Base-by-base conservation (phyloP, 2,797 vertebrate genomes). In the Phoebastria nigripes region DNA sequence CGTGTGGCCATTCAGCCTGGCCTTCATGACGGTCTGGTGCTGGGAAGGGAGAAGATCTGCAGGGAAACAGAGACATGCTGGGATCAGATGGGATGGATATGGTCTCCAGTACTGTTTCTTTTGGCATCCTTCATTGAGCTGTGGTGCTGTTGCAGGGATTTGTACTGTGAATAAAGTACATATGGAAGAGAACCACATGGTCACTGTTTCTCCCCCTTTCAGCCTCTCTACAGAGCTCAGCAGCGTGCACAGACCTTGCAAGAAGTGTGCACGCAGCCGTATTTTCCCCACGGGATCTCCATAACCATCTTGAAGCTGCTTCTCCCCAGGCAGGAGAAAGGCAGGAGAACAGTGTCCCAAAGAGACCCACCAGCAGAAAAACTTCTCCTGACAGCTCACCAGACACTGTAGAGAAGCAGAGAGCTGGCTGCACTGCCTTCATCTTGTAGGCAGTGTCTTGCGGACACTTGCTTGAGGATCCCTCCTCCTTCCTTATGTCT, bases 1-100 rank as follows among this genome's bases (percentile, higher is more conserved):
- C 0, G 0, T 19, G 52, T 14, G 47, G 61, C 52, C 22, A 5
- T 22, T 46, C 58, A 77, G 54, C 42, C 58, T 5, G 31, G 14
- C 26, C 28, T 41, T 44, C 59, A 14, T 0, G 0, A 18, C 0
- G 6, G 13, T 18, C 31, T 70, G 66, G 7, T 51, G 33, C 44
- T 69, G 37, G n/a, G 51, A 62, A 59, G 15, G 31, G 31, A 70
- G 55, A 31, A 26, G 58, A 31, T 33, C 59, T 87, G 21, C 8
- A 5, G 35, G 39, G 47, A 56, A 63, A 54, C 3, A 33, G 56
- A 79, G 51, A 58, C 5, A 0, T 12, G 58, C 7, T 61, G 29
- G 65, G n/a, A 44, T 73, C 62, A 42, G 66, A 42, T 2, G 2
- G 31, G 37, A 28, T 56, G 37, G 42, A 21, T n/a, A 9, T 9